Conservation (phyloP, 2,797 vertebrate species). For the Crenichthys baileyi region DNA sequence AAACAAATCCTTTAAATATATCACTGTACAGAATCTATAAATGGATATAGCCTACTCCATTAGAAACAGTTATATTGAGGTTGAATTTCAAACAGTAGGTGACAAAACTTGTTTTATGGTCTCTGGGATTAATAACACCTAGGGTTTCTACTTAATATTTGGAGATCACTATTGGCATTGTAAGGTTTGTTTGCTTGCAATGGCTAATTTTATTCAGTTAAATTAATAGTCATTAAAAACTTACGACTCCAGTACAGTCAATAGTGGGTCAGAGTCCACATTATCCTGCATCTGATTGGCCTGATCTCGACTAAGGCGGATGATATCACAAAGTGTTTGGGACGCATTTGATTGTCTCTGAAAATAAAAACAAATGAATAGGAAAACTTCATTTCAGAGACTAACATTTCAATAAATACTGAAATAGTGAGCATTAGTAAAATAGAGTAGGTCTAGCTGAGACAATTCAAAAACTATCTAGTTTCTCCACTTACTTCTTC, state of each 20-base stretch:
- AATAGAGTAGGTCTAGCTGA: neutral
- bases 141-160: neutral
- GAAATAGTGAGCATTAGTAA: neutral
- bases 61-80: too few relatives aligned
- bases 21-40: too few relatives aligned
- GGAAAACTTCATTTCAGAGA: neutral
- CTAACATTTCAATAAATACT: neutral
- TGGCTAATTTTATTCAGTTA: neutral
- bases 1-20: too few relatives aligned
- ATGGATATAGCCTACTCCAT: too few relatives aligned
- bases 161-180: neutral
- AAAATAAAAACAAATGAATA: slow-evolving; percentile 15
- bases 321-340: slow-evolving; percentile 96
- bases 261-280: slow-evolving; percentile 89
- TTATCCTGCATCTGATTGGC: slow-evolving; percentile 90
- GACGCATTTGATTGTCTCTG: slow-evolving; percentile 96
- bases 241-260: slow-evolving; percentile 93
- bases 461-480: neutral
- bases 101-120: neutral
- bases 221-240: slow-evolving; percentile 63
- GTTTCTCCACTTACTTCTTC: slow-evolving; percentile 90
- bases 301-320: slow-evolving; percentile 96
- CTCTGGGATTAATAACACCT: neutral
- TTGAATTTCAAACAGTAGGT: too few relatives aligned
- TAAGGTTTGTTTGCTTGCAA: neutral